Percentiles rank a stretch among this genome's conserved stretches.
Conservation (phyloP, 1,140 invertebrate genomes). For the Drosophila pruinosa region DNA sequence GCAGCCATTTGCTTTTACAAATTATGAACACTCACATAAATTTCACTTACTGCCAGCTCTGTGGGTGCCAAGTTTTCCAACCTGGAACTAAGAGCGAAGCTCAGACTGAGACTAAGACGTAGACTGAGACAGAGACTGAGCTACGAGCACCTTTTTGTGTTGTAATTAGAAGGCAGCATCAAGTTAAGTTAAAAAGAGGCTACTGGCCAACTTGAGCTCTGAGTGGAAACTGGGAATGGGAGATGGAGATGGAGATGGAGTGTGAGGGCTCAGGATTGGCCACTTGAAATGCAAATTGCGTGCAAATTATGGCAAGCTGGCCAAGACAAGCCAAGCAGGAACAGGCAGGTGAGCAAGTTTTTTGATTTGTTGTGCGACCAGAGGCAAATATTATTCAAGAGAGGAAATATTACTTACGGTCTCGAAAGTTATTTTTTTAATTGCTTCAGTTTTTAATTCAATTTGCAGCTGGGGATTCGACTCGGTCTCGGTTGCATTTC, state of each 20-base stretch:
- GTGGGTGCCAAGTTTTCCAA: conserved; percentile 44
- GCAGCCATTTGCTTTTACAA: conserved; percentile 56
- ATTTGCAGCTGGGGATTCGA: conserved; percentile 37
- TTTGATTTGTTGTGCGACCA: conserved; percentile 40
- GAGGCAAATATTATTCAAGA: conserved; percentile 30
- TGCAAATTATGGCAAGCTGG: conserved; percentile 78
- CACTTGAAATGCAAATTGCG: conserved; percentile 80
- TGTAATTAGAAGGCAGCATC: conserved; percentile 68
- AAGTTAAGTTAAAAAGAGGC: conserved; percentile 19
- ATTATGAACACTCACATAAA: conserved; percentile 77
- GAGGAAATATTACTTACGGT: conserved; percentile 57
- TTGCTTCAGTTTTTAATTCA: conserved; percentile 62
- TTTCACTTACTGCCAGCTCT: conserved; percentile 58
- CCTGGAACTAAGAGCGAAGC: not conserved
- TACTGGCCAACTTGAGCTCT: conserved; percentile 45
- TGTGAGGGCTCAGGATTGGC: conserved; percentile 52
- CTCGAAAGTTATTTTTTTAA: conserved; percentile 65
- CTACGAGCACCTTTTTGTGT: conserved; percentile 55
- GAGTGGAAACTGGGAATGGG: conserved; percentile 11
- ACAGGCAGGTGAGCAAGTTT: conserved; percentile 58
- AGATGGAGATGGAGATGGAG: not conserved
- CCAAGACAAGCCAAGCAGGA: conserved; percentile 30
- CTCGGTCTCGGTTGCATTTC: not conserved
- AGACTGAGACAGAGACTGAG: conserved; percentile 22
- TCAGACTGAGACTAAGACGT: conserved; percentile 17